These are phyloP conservation scores for Myodes glareolus DNA, from an alignment of 2,113 vertebrate genomes.

Conservation along the genomic window DNA sequence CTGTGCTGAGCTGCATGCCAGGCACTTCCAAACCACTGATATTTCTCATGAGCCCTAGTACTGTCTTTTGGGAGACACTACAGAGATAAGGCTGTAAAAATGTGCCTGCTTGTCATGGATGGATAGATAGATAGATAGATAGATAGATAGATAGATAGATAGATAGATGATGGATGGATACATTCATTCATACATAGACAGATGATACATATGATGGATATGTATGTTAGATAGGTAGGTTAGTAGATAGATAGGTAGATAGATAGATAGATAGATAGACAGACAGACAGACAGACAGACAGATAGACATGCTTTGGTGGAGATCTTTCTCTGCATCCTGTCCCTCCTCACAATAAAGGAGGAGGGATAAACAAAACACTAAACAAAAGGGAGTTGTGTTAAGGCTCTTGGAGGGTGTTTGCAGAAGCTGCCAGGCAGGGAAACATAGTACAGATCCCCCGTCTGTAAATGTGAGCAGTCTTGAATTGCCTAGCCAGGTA, in stretches of 20 bases:
- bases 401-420: constrained; percentile 59
- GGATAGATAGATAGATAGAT: not conserved
- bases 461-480: constrained; percentile 75
- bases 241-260: not conserved
- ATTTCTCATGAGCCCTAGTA: not conserved
- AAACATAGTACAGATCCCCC: constrained; percentile 27
- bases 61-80: not conserved
- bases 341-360: constrained; percentile 9
- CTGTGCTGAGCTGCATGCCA: too few relatives aligned
- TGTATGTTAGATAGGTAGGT: not conserved
- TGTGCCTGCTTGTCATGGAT: not conserved
- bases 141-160: not conserved
- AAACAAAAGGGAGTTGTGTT: constrained; percentile 62
- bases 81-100: not conserved
- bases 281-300: not conserved
- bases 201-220: not conserved
- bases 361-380: constrained; percentile 47
- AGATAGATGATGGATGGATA: not conserved
- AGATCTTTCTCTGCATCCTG: constrained; percentile 38
- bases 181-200: too few relatives aligned
- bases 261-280: not conserved
- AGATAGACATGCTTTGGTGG: not conserved
- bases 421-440: constrained; percentile 47
- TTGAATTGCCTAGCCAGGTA: constrained; percentile 72
- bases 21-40: not conserved